These are phyloP conservation scores for Lepus europaeus DNA, from an alignment of 2,113 vertebrate species.

Conservation along the genomic window DNA sequence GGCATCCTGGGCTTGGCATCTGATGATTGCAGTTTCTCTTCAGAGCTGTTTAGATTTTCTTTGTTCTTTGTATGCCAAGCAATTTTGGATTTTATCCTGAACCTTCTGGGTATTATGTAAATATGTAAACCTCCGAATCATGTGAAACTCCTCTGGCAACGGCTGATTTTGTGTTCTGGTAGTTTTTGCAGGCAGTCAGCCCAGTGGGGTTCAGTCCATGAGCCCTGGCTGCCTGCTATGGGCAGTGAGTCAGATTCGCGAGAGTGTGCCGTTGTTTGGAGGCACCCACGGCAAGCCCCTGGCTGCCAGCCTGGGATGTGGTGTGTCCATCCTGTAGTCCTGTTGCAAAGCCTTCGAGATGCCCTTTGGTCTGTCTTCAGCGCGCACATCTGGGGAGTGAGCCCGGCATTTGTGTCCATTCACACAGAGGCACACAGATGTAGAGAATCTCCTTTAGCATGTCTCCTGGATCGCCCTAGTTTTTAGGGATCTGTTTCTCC, in stretches of 20 bases:
- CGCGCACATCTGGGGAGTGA: not conserved
- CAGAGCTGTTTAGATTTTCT: constrained; percentile 24
- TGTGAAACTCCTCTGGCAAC: not conserved
- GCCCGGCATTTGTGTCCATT: not conserved
- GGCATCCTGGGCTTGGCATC: not conserved
- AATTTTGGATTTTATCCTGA: constrained; percentile 47
- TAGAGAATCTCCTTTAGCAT: not conserved
- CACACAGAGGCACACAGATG: not conserved
- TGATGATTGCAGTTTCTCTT: constrained; percentile 35
- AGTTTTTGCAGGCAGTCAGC: not conserved
- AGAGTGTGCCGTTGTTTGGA: not conserved
- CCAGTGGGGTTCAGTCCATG: not conserved
- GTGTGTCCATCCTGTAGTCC: not conserved
- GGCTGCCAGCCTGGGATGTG: not conserved
- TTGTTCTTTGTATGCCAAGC: constrained; percentile 29
- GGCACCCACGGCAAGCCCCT: not conserved
- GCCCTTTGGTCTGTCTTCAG: not conserved
- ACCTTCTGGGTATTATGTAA: constrained; percentile 9
- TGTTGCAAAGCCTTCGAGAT: not conserved
- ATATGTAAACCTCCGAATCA: not conserved
- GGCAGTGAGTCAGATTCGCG: not conserved
- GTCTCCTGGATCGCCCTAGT: not conserved
- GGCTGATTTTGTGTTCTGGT: not conserved
- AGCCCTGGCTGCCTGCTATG: not conserved
- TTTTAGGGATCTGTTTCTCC: not conserved